phyloP scores from a whole-genome alignment of 2,888 invertebrate species.

The Microplitis deprimator region DNA sequence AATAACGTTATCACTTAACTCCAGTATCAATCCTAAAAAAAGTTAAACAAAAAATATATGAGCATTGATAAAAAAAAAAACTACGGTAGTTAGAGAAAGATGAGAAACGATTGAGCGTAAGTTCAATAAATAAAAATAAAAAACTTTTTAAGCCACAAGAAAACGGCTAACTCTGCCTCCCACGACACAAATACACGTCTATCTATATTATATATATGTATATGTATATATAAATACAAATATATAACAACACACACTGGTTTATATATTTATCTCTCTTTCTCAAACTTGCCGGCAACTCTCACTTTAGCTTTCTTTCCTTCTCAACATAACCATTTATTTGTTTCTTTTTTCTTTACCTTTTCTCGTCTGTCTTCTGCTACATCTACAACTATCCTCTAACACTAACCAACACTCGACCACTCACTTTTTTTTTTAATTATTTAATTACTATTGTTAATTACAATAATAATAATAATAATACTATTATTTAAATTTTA shows the following conservation, averaged over 20 bases:
- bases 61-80: background rate
- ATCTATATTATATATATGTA: background rate
- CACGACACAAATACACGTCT: conserved; percentile 35
- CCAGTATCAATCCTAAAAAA: background rate
- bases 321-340: background rate
- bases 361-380: conserved; percentile 28
- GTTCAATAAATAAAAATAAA: background rate
- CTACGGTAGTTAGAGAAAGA: conserved; percentile 3
- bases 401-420: conserved; percentile 35
- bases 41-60: background rate
- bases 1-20: background rate
- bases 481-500: background rate
- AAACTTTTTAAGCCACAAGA: conserved; percentile 25
- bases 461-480: background rate
- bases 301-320: conserved; percentile 2
- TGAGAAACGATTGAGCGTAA: background rate
- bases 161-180: conserved; percentile 21
- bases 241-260: conserved; percentile 4
- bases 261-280: conserved; percentile 28
- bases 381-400: conserved; percentile 44
- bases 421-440: background rate
- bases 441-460: background rate
- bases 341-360: background rate
- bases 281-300: background rate
- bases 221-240: background rate